Conservation (phyloP, 2,797 vertebrate species). For the Rhinatrema bivittatum region DNA sequence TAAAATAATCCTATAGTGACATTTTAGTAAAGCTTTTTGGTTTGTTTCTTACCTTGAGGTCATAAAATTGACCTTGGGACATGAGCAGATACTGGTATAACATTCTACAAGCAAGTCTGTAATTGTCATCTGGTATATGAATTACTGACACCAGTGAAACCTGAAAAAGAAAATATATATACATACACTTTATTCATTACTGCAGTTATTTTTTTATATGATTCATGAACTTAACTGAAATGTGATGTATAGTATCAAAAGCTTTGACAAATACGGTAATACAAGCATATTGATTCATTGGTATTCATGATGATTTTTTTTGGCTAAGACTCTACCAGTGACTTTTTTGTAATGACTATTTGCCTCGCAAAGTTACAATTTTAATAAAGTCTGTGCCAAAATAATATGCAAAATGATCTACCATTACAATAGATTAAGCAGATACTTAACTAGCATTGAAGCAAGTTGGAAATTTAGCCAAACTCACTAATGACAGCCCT, state of each 20-base stretch:
- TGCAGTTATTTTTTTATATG: not conserved
- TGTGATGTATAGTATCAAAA: not conserved
- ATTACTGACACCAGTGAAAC: slow-evolving; percentile 78
- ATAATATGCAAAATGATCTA: too few relatives aligned
- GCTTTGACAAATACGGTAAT: not conserved
- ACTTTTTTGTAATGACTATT: too few relatives aligned
- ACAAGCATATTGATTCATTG: not conserved
- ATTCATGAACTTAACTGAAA: not conserved
- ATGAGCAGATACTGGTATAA: slow-evolving; percentile 87
- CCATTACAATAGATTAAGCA: too few relatives aligned
- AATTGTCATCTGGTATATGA: slow-evolving; percentile 83
- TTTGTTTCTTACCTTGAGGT: slow-evolving; percentile 90
- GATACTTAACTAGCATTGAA: too few relatives aligned
- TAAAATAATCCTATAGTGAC: too few relatives aligned
- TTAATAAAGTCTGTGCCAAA: too few relatives aligned
- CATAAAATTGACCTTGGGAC: slow-evolving; percentile 77
- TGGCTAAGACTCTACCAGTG: too few relatives aligned
- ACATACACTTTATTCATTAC: slow-evolving; percentile 6
- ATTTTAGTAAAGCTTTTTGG: too few relatives aligned
- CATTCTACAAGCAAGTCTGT: slow-evolving; percentile 73
- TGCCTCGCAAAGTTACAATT: too few relatives aligned
- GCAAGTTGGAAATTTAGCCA: too few relatives aligned
- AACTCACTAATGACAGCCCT: too few relatives aligned
- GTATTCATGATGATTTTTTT: too few relatives aligned
- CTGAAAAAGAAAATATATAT: slow-evolving; percentile 43